These are phyloP conservation scores for Vespertilio murinus DNA, from an alignment of 2,797 vertebrate species.

Conservation along the genomic window DNA sequence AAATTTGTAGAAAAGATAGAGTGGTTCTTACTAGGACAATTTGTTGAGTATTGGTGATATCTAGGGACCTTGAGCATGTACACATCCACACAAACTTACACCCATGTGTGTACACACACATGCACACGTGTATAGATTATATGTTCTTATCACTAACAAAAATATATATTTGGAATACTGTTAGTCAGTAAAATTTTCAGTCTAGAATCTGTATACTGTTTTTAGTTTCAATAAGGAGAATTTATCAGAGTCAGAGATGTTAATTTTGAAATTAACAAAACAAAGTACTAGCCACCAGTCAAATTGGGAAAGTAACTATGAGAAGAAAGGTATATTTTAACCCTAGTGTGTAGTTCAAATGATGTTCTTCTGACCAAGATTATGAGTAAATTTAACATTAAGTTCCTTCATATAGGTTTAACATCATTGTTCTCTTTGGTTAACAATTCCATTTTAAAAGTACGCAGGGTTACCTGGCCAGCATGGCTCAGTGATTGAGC, in stretches of 20 bases:
- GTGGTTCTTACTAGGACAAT: not conserved
- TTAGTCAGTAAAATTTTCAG: not conserved
- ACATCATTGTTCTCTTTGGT: not conserved
- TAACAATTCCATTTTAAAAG: not conserved
- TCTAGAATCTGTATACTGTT: not conserved
- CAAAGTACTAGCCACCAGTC: not conserved
- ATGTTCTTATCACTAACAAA: not conserved
- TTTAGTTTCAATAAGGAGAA: not conserved
- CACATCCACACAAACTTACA: not conserved
- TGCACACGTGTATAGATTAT: not conserved
- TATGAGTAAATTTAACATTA: not conserved
- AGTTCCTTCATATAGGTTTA: not conserved
- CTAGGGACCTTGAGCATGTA: not conserved
- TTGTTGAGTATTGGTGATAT: not conserved
- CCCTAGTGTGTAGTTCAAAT: not conserved
- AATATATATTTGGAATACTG: not conserved
- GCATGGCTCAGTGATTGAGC: too few species aligned
- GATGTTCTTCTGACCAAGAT: not conserved
- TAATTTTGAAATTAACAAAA: not conserved
- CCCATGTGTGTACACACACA: not conserved
- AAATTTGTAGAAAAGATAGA: conserved; percentile 8
- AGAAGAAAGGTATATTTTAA: not conserved
- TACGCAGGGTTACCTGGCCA: not conserved
- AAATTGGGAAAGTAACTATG: not conserved
- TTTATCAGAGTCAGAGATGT: not conserved